A percentile compares a stretch with the other conserved stretches of the same genome.
Evolutionary conservation across 2,113 vertebrate genomes (phyloP).

Genomic region (Hoplias malabaricus): DNA sequence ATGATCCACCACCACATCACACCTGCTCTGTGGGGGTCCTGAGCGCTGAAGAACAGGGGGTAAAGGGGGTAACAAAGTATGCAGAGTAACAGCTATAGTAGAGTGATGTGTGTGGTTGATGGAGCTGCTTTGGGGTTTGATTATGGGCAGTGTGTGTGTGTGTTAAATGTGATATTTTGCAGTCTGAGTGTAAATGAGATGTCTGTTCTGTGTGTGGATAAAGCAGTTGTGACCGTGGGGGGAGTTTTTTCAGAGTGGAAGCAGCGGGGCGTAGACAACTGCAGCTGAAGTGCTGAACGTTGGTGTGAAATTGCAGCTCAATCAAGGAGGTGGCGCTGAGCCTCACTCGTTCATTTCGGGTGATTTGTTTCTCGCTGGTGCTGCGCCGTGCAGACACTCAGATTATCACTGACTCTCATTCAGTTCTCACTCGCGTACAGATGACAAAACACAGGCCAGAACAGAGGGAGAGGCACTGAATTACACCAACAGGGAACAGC

Average conservation of each 20-base stretch:
- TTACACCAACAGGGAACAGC: not conserved
- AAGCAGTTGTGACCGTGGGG: constrained; percentile 9
- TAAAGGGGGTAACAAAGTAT: too few species aligned
- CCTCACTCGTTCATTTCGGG: not conserved
- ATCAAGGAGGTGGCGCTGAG: not conserved
- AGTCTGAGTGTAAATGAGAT: not conserved
- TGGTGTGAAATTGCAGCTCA: not conserved
- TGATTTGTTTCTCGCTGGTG: not conserved
- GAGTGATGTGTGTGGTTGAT: too few species aligned
- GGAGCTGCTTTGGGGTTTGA: too few species aligned
- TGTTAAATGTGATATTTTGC: too few species aligned
- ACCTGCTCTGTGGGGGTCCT: too few species aligned
- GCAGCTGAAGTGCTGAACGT: not conserved
- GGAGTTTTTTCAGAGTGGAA: not conserved
- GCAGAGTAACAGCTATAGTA: too few species aligned
- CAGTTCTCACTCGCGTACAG: not conserved
- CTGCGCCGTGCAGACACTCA: not conserved
- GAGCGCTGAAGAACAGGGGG: too few species aligned
- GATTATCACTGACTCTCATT: not conserved
- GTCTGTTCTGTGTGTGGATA: not conserved
- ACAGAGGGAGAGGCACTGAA: not conserved
- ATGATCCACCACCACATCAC: too few species aligned
- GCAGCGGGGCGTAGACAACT: not conserved
- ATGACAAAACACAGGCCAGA: not conserved
- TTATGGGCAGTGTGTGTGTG: not conserved